Conservation (phyloP, 1,140 invertebrate genomes). For the Hyles euphorbiae region DNA sequence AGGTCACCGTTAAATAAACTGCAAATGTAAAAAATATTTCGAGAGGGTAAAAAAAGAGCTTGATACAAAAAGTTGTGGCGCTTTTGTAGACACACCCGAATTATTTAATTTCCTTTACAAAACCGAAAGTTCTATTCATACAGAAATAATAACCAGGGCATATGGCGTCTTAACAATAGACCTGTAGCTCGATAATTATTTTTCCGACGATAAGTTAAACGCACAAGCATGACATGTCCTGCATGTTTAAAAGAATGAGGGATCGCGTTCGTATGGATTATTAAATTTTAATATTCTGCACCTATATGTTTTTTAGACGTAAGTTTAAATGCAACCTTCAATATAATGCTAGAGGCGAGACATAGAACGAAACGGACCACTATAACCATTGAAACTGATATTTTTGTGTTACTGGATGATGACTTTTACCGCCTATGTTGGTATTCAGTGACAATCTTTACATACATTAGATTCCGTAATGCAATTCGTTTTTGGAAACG, state of each 20-base stretch:
- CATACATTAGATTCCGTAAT: too few species aligned
- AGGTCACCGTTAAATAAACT: slow-evolving; percentile 34
- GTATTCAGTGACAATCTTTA: too few species aligned
- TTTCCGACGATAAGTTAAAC: slow-evolving; percentile 14
- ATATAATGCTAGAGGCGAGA: too few species aligned
- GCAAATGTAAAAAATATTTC: slow-evolving; percentile 31
- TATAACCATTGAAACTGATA: too few species aligned
- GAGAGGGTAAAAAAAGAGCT: slow-evolving; percentile 28
- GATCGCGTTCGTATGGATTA: too few species aligned
- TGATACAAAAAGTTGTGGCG: slow-evolving; percentile 34
- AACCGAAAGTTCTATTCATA: slow-evolving; percentile 37
- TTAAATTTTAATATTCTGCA: too few species aligned
- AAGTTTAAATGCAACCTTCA: too few species aligned
- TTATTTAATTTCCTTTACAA: slow-evolving; percentile 50
- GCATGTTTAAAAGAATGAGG: background rate
- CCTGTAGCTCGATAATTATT: slow-evolving; percentile 26
- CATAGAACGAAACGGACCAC: too few species aligned
- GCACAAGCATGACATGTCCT: slow-evolving; percentile 21
- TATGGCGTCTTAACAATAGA: slow-evolving; percentile 45
- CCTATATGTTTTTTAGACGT: too few species aligned
- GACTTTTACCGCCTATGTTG: too few species aligned
- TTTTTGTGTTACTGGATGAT: too few species aligned
- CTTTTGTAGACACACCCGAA: slow-evolving; percentile 33
- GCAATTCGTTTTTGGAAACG: too few species aligned
- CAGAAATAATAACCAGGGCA: slow-evolving; percentile 40